phyloP scores from a whole-genome alignment of 1,140 invertebrate genomes.

The Ooceraea biroi region DNA sequence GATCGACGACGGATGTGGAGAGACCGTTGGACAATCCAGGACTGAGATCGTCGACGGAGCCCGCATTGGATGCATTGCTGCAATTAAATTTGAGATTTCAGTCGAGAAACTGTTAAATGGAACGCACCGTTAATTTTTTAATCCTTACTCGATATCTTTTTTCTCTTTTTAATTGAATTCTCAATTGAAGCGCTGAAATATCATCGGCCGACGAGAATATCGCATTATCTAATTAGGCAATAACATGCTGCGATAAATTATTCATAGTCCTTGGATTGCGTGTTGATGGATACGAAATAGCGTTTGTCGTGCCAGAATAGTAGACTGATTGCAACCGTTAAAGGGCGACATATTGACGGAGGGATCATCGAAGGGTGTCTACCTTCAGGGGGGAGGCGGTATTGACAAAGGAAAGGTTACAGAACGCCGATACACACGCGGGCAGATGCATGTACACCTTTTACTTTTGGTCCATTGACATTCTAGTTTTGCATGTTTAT shows the following conservation, averaged over 20 bases:
- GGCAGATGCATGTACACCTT: conserved; percentile 75
- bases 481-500: conserved; percentile 27
- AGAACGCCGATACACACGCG: conserved; percentile 70
- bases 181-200: not conserved
- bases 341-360: conserved; percentile 60
- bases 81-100: not conserved
- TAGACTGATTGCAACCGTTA: conserved; percentile 67
- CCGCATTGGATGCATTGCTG: not conserved
- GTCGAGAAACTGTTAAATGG: not conserved
- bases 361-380: conserved; percentile 57
- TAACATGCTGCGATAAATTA: conserved; percentile 33
- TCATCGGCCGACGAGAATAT: not conserved
- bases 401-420: conserved; percentile 51
- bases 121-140: not conserved
- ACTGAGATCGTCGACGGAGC: conserved; percentile 12
- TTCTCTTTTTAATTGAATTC: not conserved
- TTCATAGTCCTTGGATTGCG: conserved; percentile 16
- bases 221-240: conserved; percentile 14
- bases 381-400: conserved; percentile 19
- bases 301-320: conserved; percentile 43
- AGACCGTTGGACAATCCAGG: conserved; percentile 29
- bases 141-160: not conserved
- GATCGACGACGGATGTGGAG: conserved; percentile 18
- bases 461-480: conserved; percentile 68
- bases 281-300: conserved; percentile 45